Conservation (phyloP, 2,797 vertebrate species). For the Nyctibius grandis region DNA sequence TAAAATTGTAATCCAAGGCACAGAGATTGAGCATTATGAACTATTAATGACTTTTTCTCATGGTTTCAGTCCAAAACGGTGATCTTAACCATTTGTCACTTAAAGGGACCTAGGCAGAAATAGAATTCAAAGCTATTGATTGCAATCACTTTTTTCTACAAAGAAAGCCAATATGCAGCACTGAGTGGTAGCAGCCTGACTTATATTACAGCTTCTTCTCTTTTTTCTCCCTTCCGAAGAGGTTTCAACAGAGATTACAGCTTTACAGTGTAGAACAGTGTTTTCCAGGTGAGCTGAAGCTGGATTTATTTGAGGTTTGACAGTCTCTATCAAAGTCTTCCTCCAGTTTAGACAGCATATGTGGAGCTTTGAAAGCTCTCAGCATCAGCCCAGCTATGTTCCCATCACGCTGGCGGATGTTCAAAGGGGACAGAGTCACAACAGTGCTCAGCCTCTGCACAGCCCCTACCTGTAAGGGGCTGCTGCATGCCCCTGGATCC, state of each 20-base stretch:
- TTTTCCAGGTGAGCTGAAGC: conserved; percentile 7
- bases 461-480: neutral
- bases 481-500: neutral
- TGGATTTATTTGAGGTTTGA: neutral
- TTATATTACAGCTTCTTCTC: neutral
- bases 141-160: neutral
- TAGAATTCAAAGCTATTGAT: conserved; percentile 26
- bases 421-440: neutral
- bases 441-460: neutral
- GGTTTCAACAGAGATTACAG: neutral
- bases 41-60: neutral
- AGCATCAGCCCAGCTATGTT: neutral
- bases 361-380: neutral
- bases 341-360: neutral
- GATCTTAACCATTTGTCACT: neutral
- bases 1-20: neutral
- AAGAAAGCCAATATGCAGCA: neutral
- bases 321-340: neutral
- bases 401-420: accelerated
- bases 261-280: neutral
- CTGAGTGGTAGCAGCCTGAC: neutral
- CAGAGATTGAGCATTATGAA: neutral
- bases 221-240: neutral
- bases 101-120: neutral
- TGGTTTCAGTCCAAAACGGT: neutral